These are phyloP conservation scores for Picathartes gymnocephalus DNA, from an alignment of 2,113 vertebrate genomes.

Conservation along the genomic window DNA sequence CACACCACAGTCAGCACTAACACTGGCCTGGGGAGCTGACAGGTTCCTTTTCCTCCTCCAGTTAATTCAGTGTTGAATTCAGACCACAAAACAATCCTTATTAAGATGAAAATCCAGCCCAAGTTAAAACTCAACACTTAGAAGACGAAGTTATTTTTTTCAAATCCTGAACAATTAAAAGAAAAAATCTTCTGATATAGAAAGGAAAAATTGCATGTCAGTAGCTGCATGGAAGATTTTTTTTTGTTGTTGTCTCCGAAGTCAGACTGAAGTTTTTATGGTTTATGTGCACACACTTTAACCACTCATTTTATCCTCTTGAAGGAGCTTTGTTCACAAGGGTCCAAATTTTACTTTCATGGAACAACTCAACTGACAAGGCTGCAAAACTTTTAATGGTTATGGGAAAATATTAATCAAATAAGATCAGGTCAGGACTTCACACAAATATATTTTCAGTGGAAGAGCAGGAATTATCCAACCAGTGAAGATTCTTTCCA, in stretches of 20 bases:
- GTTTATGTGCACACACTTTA: background rate
- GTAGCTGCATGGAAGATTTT: background rate
- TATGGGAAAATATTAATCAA: background rate
- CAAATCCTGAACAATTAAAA: background rate
- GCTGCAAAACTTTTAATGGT: background rate
- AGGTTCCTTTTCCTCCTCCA: background rate
- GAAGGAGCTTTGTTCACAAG: background rate
- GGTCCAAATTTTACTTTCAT: background rate
- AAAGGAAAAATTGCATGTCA: rapidly evolving
- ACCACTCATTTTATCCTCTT: background rate
- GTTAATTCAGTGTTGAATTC: background rate
- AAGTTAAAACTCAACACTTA: background rate
- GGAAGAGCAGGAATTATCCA: background rate
- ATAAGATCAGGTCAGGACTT: background rate
- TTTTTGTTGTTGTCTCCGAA: background rate
- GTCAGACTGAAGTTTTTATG: background rate
- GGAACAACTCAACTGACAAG: background rate
- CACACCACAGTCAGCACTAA: background rate
- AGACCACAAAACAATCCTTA: background rate
- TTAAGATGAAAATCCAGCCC: background rate
- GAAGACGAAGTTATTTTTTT: background rate
- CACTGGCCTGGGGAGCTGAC: background rate
- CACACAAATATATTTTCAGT: background rate
- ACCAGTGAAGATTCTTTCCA: background rate
- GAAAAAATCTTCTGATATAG: background rate